Conservation (phyloP, 2,888 invertebrate species). For the Diplolepis rosae region DNA sequence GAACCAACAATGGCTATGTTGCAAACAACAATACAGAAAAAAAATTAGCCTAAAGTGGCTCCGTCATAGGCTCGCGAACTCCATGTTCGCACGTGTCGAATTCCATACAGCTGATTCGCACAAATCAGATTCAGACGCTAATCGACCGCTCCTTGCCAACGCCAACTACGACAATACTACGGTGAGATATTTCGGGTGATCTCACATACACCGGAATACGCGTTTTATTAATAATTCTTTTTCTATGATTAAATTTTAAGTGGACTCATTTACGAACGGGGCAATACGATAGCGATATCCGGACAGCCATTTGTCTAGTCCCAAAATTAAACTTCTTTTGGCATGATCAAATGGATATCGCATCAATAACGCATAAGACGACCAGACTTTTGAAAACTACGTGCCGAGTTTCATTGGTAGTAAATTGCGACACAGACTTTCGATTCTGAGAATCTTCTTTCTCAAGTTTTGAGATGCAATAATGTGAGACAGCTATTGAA, state of each 20-base stretch:
- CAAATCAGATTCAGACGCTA: conserved; percentile 23
- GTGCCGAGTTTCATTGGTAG: not conserved
- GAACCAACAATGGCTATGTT: conserved; percentile 79
- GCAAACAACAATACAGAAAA: conserved; percentile 72
- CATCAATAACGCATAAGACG: not conserved
- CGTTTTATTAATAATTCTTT: not conserved
- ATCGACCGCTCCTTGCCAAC: conserved; percentile 30
- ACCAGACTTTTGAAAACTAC: not conserved
- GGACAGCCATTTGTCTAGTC: conserved; percentile 20
- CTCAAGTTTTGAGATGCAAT: not conserved
- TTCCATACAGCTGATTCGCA: conserved; percentile 29
- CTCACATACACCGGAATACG: not conserved
- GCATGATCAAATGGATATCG: conserved; percentile 3
- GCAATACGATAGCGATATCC: not conserved
- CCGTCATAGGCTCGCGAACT: conserved; percentile 27
- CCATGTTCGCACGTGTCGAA: conserved; percentile 7
- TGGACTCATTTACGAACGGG: conserved; percentile 1
- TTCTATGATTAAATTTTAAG: not conserved
- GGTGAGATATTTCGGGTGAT: not conserved
- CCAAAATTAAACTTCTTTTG: conserved; percentile 4
- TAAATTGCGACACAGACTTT: conserved; percentile 5
- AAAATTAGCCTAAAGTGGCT: conserved; percentile 65
- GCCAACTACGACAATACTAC: conserved; percentile 27
- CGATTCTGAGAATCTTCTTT: not conserved
- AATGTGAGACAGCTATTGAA: not conserved